phyloP scores from a whole-genome alignment of 2,113 vertebrate species.

The Spizaetus ornatus region DNA sequence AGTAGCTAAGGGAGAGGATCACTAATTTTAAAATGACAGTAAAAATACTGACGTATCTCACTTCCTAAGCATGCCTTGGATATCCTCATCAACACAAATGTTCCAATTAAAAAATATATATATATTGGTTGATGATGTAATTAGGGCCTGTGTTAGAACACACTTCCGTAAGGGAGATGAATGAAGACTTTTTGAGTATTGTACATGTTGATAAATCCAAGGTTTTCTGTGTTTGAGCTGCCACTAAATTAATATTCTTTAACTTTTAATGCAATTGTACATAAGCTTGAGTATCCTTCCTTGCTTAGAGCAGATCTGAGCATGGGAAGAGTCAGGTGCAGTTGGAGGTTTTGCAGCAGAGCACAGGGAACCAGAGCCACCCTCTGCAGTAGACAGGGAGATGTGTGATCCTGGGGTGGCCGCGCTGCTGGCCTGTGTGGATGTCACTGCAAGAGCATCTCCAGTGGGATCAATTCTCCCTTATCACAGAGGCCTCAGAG shows the following conservation, averaged over 20 bases:
- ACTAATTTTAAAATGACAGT: not conserved
- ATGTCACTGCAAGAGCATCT: not conserved
- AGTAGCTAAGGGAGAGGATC: not conserved
- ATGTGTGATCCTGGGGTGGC: not conserved
- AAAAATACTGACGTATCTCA: not conserved
- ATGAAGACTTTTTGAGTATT: not conserved
- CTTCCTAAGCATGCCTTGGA: not conserved
- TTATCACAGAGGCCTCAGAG: not conserved
- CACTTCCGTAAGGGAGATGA: not conserved
- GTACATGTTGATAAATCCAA: not conserved
- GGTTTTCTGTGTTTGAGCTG: not conserved
- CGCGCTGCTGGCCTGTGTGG: not conserved
- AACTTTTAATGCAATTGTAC: not conserved
- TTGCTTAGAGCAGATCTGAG: not conserved
- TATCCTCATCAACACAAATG: not conserved
- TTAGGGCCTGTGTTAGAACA: not conserved
- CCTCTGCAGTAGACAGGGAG: rapidly evolving
- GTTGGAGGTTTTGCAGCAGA: not conserved
- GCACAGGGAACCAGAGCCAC: not conserved
- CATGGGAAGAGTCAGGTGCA: not conserved
- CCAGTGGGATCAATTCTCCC: not conserved
- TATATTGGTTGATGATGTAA: not conserved
- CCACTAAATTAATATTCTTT: not conserved
- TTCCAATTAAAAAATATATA: not conserved
- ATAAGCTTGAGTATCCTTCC: not conserved